Conservation (phyloP, 2,888 invertebrate species). For the Ormia ochracea region DNA sequence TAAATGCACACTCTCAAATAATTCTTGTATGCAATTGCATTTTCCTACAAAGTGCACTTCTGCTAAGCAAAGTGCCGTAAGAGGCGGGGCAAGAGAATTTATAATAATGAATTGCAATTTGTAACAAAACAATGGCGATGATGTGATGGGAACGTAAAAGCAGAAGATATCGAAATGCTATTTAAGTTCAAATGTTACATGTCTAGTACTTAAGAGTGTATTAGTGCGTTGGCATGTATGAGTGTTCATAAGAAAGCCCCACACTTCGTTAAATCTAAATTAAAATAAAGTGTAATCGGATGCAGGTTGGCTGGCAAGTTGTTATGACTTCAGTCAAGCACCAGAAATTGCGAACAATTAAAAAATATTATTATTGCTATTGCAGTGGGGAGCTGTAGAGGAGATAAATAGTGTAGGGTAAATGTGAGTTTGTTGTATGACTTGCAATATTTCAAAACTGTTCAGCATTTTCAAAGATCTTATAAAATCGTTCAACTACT, state of each 20-base stretch:
- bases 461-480: background rate
- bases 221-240: background rate
- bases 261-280: slow-evolving; percentile 25
- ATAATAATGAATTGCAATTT: slow-evolving; percentile 60
- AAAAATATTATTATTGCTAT: background rate
- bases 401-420: background rate
- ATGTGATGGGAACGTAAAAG: background rate
- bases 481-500: too few relatives aligned
- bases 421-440: too few relatives aligned
- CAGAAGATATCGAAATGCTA: slow-evolving; percentile 17
- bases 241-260: slow-evolving; percentile 11
- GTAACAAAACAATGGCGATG: slow-evolving; percentile 28
- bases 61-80: background rate
- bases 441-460: background rate
- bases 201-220: slow-evolving; percentile 8
- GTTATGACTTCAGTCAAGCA: background rate
- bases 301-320: background rate
- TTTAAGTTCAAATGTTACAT: slow-evolving; percentile 42
- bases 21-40: slow-evolving; percentile 51
- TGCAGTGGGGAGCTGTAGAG: background rate
- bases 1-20: slow-evolving; percentile 52
- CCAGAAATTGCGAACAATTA: slow-evolving; percentile 10
- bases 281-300: slow-evolving; percentile 33
- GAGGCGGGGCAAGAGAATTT: slow-evolving; percentile 39
- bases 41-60: slow-evolving; percentile 40